These are phyloP conservation scores for Pseudomyrmex pallidus DNA, from an alignment of 1,140 invertebrate species.

Conservation along the genomic window DNA sequence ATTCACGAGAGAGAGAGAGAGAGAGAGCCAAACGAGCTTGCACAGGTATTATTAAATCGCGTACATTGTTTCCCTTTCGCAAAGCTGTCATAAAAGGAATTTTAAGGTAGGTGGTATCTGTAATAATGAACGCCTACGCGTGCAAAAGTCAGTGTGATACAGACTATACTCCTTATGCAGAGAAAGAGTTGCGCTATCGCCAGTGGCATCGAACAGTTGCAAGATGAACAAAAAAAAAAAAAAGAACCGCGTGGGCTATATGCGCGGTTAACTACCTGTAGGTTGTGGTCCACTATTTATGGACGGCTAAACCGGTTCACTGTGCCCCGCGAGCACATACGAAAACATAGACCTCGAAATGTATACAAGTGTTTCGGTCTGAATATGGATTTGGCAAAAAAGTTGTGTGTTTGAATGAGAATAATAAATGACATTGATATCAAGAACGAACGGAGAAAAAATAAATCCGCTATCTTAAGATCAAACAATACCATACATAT, in stretches of 20 bases:
- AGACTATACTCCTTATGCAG: constrained; percentile 28
- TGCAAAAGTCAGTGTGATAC: constrained; percentile 33
- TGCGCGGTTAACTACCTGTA: constrained; percentile 68
- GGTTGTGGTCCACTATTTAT: constrained; percentile 67
- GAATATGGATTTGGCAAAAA: neutral
- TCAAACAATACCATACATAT: too few species aligned
- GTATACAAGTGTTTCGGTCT: constrained; percentile 32
- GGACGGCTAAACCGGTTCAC: constrained; percentile 71
- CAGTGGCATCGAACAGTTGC: constrained; percentile 65
- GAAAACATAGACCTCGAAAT: constrained; percentile 67
- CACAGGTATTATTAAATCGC: constrained; percentile 9
- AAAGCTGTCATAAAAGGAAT: constrained; percentile 26
- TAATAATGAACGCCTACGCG: constrained; percentile 53
- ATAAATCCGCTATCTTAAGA: too few species aligned
- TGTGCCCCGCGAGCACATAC: constrained; percentile 12
- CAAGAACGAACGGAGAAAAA: neutral
- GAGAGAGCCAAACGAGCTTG: neutral
- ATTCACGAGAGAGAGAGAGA: neutral
- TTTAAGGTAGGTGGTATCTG: constrained; percentile 22
- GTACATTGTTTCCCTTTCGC: neutral
- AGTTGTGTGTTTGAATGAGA: neutral
- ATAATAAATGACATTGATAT: neutral
- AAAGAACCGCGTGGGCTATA: constrained; percentile 51
- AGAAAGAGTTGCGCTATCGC: constrained; percentile 59
- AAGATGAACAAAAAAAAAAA: constrained; percentile 25